Conservation (phyloP, 2,113 vertebrate genomes). For the Erythrocebus patas region DNA sequence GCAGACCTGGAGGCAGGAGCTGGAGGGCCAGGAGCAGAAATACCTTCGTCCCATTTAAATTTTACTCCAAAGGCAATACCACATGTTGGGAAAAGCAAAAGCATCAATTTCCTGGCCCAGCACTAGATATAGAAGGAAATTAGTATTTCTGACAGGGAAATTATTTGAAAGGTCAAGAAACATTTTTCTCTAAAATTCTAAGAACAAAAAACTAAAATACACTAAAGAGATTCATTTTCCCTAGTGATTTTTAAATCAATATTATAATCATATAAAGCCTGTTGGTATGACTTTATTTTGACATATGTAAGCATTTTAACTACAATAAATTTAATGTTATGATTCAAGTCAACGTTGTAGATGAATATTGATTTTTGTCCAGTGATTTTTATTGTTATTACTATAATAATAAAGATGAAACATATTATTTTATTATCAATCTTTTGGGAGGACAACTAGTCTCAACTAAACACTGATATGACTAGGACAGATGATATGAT, state of each 20-base stretch:
- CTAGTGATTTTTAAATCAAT: conserved; percentile 49
- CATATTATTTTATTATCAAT: conserved; percentile 56
- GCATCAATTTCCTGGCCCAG: background rate
- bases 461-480: conserved; percentile 48
- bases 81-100: background rate
- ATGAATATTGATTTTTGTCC: conserved; percentile 83
- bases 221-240: background rate
- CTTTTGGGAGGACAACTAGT: conserved; percentile 29
- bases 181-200: conserved; percentile 19
- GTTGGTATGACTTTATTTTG: conserved; percentile 41
- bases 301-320: conserved; percentile 61
- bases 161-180: conserved; percentile 6
- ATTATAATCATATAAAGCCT: conserved; percentile 32
- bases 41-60: conserved; percentile 27
- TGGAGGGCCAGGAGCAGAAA: background rate
- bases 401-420: conserved; percentile 67
- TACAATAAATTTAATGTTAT: conserved; percentile 85
- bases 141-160: conserved; percentile 14
- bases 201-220: conserved; percentile 47
- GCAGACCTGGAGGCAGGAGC: background rate
- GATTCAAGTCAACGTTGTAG: conserved; percentile 85
- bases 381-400: conserved; percentile 77
- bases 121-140: background rate
- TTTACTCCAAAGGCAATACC: conserved; percentile 23
- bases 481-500: background rate